Conservation (phyloP, 2,797 vertebrate species). For the Acropternis orthonyx region DNA sequence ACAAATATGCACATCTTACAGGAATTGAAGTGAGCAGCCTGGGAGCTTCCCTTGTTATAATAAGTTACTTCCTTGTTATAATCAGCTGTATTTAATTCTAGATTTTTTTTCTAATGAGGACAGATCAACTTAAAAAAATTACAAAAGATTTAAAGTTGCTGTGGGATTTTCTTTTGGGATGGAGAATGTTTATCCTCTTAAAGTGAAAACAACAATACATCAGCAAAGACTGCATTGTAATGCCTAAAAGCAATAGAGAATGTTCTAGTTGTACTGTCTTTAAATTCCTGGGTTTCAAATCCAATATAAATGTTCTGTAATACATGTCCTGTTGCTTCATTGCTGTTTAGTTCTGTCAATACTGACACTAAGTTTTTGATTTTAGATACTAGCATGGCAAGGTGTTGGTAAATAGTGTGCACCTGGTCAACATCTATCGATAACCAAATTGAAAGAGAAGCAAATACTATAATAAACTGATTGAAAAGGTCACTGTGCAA, state of each 20-base stretch:
- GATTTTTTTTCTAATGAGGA: background rate
- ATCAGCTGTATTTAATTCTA: background rate
- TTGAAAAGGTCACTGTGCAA: background rate
- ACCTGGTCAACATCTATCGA: background rate
- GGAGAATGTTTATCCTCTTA: background rate
- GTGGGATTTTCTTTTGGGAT: rapidly evolving
- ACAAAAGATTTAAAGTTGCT: background rate
- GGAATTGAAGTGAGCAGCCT: background rate
- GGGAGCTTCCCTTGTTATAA: background rate
- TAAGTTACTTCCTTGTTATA: slow-evolving; percentile 8
- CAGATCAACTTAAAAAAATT: background rate
- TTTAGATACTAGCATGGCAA: background rate
- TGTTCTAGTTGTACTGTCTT: background rate
- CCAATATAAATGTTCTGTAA: background rate
- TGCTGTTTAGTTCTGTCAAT: background rate
- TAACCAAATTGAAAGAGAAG: background rate
- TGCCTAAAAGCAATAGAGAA: background rate
- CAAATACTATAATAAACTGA: background rate
- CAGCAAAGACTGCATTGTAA: background rate
- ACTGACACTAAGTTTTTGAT: background rate
- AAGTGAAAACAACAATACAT: background rate
- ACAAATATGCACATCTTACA: background rate
- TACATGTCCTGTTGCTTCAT: background rate
- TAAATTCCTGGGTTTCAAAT: background rate
- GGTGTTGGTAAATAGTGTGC: background rate